Evolutionary conservation across 2,797 vertebrate species (phyloP), one percentile per base, ranked within the genome.

Genomic region (Neosilurus mollespiculum): DNA sequence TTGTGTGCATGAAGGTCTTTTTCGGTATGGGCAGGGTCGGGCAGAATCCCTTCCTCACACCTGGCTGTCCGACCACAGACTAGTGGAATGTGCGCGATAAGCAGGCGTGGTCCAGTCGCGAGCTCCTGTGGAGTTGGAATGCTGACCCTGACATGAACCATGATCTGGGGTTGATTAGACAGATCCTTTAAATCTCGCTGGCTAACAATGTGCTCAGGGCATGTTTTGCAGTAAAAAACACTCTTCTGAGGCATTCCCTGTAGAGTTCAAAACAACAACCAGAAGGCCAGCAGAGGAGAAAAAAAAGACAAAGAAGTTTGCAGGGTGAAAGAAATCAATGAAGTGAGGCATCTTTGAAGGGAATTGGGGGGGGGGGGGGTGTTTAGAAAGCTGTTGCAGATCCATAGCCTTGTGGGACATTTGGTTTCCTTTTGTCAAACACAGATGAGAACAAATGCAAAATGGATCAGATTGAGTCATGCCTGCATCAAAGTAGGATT

Each of bases 141-240:
- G 78, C 84, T 90, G 90, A 89, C 89, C 90, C 86, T 75, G 62
- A 77, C 73, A 62, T 90, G 90, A 91, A 90, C 90, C 51, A 43
- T 53, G 85, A 87, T 90, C 90, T 91, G 90, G 89, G 70, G 88
- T 88, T 90, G 89, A 91, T 91, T 91, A 90, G 84, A 84, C 78
- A 64, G 85, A 87, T 86, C 84, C 84, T 89, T 91, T 90, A 91
- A 90, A 90, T 90, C 89, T 90, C 88, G 83, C 87, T 90, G 84
- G 65, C 88, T 91, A 91, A 91, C 89, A 91, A 90, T 89, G 88
- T 90, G 90, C 90, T 89, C 83, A 83, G 83, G 89, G 90, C 89
- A 90, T 89, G 88, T 90, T 89, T 86, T 83, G 86, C 89, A 89
- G 86, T 89, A 89, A 91, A 90, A 86, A 89, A 88, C 66, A 84